A percentile compares a stretch with the other conserved stretches of the same genome.
These are phyloP conservation scores for Hirtodrosophila duncani DNA, from an alignment of 2,888 invertebrate genomes.

Conservation along the genomic window DNA sequence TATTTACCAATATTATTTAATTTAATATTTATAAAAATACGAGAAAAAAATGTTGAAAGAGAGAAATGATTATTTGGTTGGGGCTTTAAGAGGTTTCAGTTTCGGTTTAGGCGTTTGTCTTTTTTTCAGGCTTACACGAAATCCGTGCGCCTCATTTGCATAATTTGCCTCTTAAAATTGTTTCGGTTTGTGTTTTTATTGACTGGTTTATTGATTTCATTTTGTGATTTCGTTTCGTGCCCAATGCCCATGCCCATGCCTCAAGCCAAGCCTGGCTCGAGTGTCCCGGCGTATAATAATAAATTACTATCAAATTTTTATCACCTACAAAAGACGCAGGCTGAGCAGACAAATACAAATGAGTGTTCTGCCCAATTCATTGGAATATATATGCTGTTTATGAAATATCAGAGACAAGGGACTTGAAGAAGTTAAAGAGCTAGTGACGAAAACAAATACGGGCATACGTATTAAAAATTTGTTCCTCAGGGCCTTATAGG, in stretches of 20 bases:
- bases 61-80: conserved; percentile 5
- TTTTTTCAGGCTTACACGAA: conserved; percentile 37
- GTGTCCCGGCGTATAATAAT: conserved; percentile 39
- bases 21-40: conserved; percentile 14
- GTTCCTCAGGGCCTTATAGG: no score
- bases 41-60: conserved; percentile 29
- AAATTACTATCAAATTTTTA: conserved; percentile 62
- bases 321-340: conserved; percentile 54
- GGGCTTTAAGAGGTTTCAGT: no score
- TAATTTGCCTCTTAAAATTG: conserved; percentile 69
- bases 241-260: conserved; percentile 3
- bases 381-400: conserved; percentile 31
- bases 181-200: conserved; percentile 62
- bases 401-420: conserved; percentile 1
- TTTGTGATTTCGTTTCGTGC: conserved; percentile 50
- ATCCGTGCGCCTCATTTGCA: conserved; percentile 56
- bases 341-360: conserved; percentile 41
- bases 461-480: no score
- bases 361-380: conserved; percentile 37
- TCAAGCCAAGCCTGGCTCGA: conserved; percentile 5
- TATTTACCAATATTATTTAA: conserved; percentile 22
- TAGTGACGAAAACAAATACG: no score
- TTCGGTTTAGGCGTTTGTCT: conserved; percentile 4
- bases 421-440: no score
- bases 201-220: conserved; percentile 71